Conservation (phyloP, 1,140 invertebrate genomes). For the Cherax destructor region DNA sequence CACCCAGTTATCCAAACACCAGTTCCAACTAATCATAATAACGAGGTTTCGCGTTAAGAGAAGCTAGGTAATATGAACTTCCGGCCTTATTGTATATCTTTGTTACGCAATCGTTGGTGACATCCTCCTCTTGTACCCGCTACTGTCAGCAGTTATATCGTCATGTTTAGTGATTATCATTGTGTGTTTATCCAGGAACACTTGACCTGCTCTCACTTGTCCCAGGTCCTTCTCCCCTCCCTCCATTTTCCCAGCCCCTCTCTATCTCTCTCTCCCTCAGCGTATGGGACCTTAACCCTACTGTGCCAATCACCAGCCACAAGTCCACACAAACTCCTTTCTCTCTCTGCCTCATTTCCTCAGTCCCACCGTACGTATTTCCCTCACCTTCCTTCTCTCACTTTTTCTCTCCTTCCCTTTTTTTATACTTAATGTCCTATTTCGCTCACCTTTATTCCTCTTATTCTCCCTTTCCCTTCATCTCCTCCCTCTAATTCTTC, state of each 20-base stretch:
- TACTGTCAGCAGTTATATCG: too few species aligned
- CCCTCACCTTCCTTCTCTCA: not conserved
- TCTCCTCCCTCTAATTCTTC: not conserved
- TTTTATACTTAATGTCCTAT: not conserved
- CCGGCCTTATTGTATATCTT: too few species aligned
- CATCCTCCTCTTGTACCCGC: too few species aligned
- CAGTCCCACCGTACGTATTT: not conserved
- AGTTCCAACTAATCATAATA: too few species aligned
- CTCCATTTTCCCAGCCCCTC: not conserved
- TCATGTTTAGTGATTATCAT: too few species aligned
- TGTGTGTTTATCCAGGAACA: too few species aligned
- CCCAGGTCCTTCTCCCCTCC: not conserved
- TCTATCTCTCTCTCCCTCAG: not conserved
- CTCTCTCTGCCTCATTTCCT: not conserved
- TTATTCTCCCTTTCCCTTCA: not conserved
- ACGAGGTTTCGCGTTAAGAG: too few species aligned
- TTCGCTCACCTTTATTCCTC: not conserved
- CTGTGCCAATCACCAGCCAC: too few species aligned
- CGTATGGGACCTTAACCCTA: not conserved
- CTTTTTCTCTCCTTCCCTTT: not conserved
- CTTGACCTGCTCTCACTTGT: too few species aligned
- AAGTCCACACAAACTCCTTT: not conserved
- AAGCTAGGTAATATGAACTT: too few species aligned
- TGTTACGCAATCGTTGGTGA: too few species aligned
- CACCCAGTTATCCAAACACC: too few species aligned